phyloP scores from a whole-genome alignment of 2,797 vertebrate species.

The Sylvilagus floridanus region DNA sequence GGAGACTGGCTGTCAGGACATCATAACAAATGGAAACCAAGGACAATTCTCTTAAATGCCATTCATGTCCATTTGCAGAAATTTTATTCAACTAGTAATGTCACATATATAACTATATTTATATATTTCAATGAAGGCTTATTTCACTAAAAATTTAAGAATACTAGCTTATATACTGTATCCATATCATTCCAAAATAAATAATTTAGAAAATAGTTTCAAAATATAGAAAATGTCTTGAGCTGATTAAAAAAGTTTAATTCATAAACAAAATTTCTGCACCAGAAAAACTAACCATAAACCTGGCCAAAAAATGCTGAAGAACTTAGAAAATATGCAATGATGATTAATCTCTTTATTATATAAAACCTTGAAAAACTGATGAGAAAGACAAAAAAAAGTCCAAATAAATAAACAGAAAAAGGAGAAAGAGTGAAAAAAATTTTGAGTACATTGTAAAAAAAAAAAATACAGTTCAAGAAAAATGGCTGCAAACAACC shows the following conservation, averaged over 20 bases:
- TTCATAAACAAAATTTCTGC: neutral
- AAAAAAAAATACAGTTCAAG: neutral
- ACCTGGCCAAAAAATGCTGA: neutral
- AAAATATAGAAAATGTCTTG: neutral
- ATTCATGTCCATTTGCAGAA: neutral
- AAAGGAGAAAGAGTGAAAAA: neutral
- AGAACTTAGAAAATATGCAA: neutral
- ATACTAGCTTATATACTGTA: neutral
- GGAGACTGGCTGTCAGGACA: neutral
- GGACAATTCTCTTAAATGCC: neutral
- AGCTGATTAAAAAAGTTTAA: slow-evolving; percentile 14
- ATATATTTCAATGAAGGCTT: neutral
- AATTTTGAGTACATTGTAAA: neutral
- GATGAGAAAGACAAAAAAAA: neutral
- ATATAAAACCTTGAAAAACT: neutral
- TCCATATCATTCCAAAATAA: slow-evolving; percentile 7
- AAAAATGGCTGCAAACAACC: neutral
- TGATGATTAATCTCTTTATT: neutral
- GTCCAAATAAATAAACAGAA: neutral
- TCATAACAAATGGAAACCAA: slow-evolving; percentile 57
- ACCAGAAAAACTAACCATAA: slow-evolving; percentile 41
- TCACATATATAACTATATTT: neutral
- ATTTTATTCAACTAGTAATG: neutral
- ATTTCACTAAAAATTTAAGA: slow-evolving; percentile 3
- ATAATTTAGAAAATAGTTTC: slow-evolving; percentile 1